A percentile compares a stretch with the other conserved stretches of the same genome.
Evolutionary conservation across 2,888 invertebrate species (phyloP).

Genomic region (Agapostemon virescens): DNA sequence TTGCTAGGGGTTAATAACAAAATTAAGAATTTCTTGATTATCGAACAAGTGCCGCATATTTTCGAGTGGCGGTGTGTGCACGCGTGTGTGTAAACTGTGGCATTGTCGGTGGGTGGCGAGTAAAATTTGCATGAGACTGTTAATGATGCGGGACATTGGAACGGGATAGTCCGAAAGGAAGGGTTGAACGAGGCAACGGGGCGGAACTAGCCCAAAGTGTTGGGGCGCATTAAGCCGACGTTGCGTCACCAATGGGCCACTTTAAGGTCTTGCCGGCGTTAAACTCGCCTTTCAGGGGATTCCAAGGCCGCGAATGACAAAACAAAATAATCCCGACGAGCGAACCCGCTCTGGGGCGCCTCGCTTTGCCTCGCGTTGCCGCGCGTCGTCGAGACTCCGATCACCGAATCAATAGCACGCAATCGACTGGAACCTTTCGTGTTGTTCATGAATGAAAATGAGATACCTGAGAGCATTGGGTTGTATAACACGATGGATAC

Average conservation of each 20-base stretch:
- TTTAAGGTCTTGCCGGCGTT: slow-evolving; percentile 42
- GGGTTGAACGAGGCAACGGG: slow-evolving; percentile 31
- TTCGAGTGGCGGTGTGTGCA: not conserved
- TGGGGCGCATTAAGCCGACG: slow-evolving; percentile 33
- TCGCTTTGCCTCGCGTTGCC: not conserved
- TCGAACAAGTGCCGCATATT: not conserved
- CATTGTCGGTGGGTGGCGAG: slow-evolving; percentile 51
- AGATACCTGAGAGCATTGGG: slow-evolving; percentile 19
- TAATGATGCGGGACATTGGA: slow-evolving; percentile 68
- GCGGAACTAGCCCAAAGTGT: slow-evolving; percentile 48
- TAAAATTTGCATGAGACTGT: slow-evolving; percentile 73
- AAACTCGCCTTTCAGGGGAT: slow-evolving; percentile 23
- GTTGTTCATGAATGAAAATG: slow-evolving; percentile 43
- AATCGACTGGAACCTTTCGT: slow-evolving; percentile 42
- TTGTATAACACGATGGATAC: slow-evolving; percentile 38
- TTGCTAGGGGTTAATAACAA: not conserved
- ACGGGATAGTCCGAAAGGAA: slow-evolving; percentile 22
- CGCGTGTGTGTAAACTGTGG: not conserved
- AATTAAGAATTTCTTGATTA: not conserved
- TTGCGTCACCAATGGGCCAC: slow-evolving; percentile 46
- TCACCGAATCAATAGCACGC: slow-evolving; percentile 43
- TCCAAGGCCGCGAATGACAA: slow-evolving; percentile 23
- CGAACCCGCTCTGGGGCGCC: not conserved
- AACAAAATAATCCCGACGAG: slow-evolving; percentile 28
- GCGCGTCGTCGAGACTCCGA: not conserved